phyloP scores from a whole-genome alignment of 2,113 vertebrate genomes.

The Saccopteryx leptura region DNA sequence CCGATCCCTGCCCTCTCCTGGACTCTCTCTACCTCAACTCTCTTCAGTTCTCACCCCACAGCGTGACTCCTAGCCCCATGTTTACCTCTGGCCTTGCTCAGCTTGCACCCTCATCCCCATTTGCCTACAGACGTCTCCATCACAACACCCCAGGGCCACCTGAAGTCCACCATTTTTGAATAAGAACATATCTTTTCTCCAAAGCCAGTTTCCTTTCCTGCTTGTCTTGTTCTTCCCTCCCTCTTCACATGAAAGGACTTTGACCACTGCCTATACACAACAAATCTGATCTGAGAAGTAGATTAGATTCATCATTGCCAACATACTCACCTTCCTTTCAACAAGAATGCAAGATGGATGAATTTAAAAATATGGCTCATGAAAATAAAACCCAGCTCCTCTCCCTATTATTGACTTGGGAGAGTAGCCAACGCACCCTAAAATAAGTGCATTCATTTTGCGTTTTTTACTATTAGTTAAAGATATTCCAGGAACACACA shows the following conservation, averaged over 20 bases:
- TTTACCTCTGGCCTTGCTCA: not conserved
- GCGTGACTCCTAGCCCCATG: not conserved
- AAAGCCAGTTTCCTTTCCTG: not conserved
- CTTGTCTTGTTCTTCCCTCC: not conserved
- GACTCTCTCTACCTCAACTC: not conserved
- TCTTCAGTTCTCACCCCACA: not conserved
- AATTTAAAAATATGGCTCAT: not conserved
- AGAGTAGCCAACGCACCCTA: not conserved
- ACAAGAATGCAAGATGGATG: not conserved
- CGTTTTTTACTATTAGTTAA: slow-evolving; percentile 49
- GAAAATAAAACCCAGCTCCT: not conserved
- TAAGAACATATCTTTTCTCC: not conserved
- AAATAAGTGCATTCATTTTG: not conserved
- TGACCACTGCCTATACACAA: not conserved
- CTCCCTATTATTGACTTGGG: not conserved
- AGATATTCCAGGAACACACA: slow-evolving; percentile 46
- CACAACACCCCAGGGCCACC: not conserved
- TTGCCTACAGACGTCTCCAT: not conserved
- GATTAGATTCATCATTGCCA: not conserved
- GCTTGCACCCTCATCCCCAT: not conserved
- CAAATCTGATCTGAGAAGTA: not conserved
- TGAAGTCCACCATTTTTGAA: not conserved
- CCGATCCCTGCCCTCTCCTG: not conserved
- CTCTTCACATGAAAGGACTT: not conserved
- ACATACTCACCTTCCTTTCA: slow-evolving; percentile 78